These are phyloP conservation scores for Corythaixoides concolor DNA, from an alignment of 2,113 vertebrate species.

Conservation along the genomic window DNA sequence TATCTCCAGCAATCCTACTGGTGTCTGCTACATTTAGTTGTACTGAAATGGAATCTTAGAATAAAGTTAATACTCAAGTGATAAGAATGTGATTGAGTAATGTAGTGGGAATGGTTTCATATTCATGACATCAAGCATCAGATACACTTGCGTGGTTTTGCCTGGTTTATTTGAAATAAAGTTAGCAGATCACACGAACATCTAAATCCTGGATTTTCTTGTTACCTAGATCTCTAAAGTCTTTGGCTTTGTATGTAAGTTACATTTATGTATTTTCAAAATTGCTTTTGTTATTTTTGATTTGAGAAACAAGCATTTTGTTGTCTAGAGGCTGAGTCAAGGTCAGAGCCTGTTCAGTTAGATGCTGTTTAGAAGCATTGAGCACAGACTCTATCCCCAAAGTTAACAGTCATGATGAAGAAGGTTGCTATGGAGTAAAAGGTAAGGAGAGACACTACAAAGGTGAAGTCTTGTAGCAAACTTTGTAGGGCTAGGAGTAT, in stretches of 20 bases:
- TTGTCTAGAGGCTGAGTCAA: neutral
- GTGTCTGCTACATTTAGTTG: neutral
- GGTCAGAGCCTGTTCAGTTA: neutral
- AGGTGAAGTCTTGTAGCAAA: neutral
- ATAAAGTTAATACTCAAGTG: constrained; percentile 20
- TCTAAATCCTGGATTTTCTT: neutral
- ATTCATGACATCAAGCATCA: neutral
- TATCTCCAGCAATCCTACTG: neutral
- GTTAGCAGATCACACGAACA: neutral
- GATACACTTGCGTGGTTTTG: neutral
- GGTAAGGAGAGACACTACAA: neutral
- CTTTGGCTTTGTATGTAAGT: neutral
- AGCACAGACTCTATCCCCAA: neutral
- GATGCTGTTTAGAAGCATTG: neutral
- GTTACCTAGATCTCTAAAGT: neutral
- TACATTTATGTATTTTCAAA: neutral
- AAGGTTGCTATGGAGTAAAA: neutral
- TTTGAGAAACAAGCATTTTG: neutral
- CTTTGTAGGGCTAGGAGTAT: neutral
- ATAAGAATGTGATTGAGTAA: constrained; percentile 36
- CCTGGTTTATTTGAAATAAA: neutral
- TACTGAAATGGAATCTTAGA: constrained; percentile 12
- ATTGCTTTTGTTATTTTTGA: neutral
- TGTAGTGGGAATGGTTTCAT: neutral
- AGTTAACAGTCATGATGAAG: neutral